Base-by-base conservation (phyloP, 1,140 invertebrate genomes). In the Neelides sp. region DNA sequence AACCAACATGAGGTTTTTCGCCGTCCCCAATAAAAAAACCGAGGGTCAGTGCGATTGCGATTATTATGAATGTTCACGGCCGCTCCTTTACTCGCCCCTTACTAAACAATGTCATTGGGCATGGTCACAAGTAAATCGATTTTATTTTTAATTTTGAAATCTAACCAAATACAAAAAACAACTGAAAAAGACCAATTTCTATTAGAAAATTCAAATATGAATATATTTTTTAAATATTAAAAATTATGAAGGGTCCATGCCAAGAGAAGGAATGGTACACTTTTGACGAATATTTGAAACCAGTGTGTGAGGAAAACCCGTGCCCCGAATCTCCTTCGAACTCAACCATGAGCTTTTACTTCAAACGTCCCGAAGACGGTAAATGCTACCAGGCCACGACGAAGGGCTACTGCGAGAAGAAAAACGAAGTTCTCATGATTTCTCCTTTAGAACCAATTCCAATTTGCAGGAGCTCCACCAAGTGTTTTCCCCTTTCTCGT, bases 191-290 rank as follows among this genome's bases (percentile, higher is more conserved):
- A n/a, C n/a, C n/a, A n/a, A n/a, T n/a, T n/a, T n/a, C n/a, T n/a
- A n/a, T n/a, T n/a, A n/a, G n/a, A n/a, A n/a, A n/a, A n/a, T n/a
- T n/a, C n/a, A n/a, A n/a, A n/a, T n/a, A n/a, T n/a, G n/a, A n/a
- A n/a, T n/a, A n/a, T n/a, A n/a, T n/a, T n/a, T n/a, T n/a, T n/a
- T n/a, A n/a, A n/a, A n/a, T n/a, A n/a, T n/a, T n/a, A n/a, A n/a
- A n/a, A n/a, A 30, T 30, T 30, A 23, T 20, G n/a, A 13, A 57
- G 55, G 55, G 55, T 47, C 51, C 55, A 42, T 57, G 51, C 41
- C n/a, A 19, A 10, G 24, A 32, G 20, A 47, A 36, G 0, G 46
- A 57, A 35, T 57, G 55, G 55, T 57, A 28, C 28, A 39, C 32
- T 2, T 57, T 57, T 30, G 43, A 57, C 17, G 22, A 20, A 7